Percentiles rank a stretch among this genome's conserved stretches.
Conservation (phyloP, 2,888 invertebrate genomes). For the Chrysolina americana region DNA sequence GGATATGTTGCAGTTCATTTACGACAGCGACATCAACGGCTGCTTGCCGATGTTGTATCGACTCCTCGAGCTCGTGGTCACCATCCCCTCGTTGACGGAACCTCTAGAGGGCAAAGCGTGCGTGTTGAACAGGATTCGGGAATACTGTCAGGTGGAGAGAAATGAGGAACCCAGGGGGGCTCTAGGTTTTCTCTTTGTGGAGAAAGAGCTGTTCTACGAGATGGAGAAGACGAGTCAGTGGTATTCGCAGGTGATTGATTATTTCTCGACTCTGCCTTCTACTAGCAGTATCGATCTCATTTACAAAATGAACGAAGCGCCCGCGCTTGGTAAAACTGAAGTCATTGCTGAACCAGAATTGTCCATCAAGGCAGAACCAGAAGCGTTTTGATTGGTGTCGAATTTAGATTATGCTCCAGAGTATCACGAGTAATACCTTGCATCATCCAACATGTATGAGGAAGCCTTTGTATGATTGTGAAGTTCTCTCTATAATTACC, state of each 20-base stretch:
- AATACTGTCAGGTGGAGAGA: constrained; percentile 28
- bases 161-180: constrained; percentile 37
- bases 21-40: constrained; percentile 27
- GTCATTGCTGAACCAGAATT: constrained; percentile 32
- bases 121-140: constrained; percentile 31
- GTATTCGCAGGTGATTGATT: constrained; percentile 32
- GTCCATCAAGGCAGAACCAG: constrained; percentile 31
- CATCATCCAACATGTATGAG: too few species aligned
- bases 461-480: too few species aligned
- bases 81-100: constrained; percentile 30
- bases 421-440: too few species aligned
- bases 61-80: constrained; percentile 35
- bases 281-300: constrained; percentile 39
- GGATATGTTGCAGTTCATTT: constrained; percentile 35
- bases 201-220: constrained; percentile 34
- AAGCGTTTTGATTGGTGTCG: constrained; percentile 4
- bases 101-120: constrained; percentile 30
- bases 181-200: constrained; percentile 31
- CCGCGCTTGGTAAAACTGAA: constrained; percentile 19
- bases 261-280: constrained; percentile 37
- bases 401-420: too few species aligned
- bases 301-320: constrained; percentile 27
- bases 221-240: constrained; percentile 32
- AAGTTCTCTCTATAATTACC: too few species aligned
- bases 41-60: constrained; percentile 35